A percentile compares a stretch with the other conserved stretches of the same genome.
Evolutionary conservation across 30 jellyfish, hydroid and myxozoan genomes (phyloP).

Genomic region (Mastigias papua): DNA sequence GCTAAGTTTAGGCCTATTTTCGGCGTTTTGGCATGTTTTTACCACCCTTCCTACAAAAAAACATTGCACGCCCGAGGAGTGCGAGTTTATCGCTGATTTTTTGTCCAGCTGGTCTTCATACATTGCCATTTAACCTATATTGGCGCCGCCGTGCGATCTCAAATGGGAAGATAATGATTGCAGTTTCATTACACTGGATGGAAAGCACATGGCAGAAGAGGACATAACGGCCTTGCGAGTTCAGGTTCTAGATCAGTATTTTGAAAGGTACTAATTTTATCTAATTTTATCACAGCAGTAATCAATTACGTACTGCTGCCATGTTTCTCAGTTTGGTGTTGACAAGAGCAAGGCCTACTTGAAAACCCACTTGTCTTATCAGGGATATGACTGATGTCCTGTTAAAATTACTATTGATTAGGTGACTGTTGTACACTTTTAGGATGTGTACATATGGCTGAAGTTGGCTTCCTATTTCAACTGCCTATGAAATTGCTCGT

Average conservation of each 20-base stretch:
- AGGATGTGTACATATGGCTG: no score
- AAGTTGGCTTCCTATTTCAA: no score
- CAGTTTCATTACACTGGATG: background rate
- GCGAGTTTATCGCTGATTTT: conserved; percentile 18
- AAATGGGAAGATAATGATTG: background rate
- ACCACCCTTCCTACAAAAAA: background rate
- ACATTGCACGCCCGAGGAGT: conserved; percentile 21
- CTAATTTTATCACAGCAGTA: no score
- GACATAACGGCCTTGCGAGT: background rate
- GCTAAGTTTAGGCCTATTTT: conserved; percentile 13
- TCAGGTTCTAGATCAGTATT: background rate
- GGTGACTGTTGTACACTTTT: no score
- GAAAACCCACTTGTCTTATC: no score
- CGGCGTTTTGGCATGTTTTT: conserved; percentile 3
- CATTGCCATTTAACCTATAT: conserved; percentile 24
- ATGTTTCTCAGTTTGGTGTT: no score
- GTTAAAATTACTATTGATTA: no score
- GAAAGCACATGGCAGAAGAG: background rate
- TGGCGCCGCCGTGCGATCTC: conserved; percentile 44
- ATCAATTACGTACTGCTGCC: no score
- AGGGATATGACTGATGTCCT: no score
- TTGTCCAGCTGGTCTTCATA: conserved; percentile 14
- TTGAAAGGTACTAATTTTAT: no score
- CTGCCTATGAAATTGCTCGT: no score
- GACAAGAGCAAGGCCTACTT: no score